Conservation (phyloP, 2,797 vertebrate species). For the Sebastolobus alascanus region DNA sequence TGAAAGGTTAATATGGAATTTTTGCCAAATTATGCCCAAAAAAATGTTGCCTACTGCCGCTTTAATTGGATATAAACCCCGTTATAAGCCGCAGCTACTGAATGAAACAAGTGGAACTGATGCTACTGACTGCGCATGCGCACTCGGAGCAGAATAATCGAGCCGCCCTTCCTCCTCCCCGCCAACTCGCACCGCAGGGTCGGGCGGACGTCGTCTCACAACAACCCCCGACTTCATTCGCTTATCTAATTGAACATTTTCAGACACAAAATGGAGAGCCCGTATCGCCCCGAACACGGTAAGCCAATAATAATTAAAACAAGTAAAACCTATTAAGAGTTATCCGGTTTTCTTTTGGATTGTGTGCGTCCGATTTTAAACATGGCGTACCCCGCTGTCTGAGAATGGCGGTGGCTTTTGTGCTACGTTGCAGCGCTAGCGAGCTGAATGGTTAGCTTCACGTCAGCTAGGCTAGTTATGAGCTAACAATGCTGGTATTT, state of each 20-base stretch:
- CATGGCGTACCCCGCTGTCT: constrained; percentile 82
- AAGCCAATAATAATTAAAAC: neutral
- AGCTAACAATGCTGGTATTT: neutral
- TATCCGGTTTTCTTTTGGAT: constrained; percentile 45
- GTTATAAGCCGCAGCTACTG: accelerated
- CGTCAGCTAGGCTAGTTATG: neutral
- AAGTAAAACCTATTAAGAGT: neutral
- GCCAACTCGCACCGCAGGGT: constrained; percentile 71
- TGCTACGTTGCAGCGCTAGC: constrained; percentile 34
- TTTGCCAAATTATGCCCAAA: no score
- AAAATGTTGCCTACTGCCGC: no score
- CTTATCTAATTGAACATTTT: neutral
- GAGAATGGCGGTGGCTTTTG: constrained; percentile 75
- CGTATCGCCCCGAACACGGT: constrained; percentile 45
- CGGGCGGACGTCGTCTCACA: constrained; percentile 68
- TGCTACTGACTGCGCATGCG: constrained; percentile 64
- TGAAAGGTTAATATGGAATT: no score
- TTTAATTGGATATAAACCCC: no score
- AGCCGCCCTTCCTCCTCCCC: constrained; percentile 78
- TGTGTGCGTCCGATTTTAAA: constrained; percentile 82
- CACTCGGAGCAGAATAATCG: constrained; percentile 39
- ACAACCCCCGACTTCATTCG: constrained; percentile 55
- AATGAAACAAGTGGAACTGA: neutral
- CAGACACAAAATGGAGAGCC: constrained; percentile 63
- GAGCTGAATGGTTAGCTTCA: constrained; percentile 6